phyloP scores from a whole-genome alignment of 2,888 invertebrate species.

The Alentia gelatinosa region DNA sequence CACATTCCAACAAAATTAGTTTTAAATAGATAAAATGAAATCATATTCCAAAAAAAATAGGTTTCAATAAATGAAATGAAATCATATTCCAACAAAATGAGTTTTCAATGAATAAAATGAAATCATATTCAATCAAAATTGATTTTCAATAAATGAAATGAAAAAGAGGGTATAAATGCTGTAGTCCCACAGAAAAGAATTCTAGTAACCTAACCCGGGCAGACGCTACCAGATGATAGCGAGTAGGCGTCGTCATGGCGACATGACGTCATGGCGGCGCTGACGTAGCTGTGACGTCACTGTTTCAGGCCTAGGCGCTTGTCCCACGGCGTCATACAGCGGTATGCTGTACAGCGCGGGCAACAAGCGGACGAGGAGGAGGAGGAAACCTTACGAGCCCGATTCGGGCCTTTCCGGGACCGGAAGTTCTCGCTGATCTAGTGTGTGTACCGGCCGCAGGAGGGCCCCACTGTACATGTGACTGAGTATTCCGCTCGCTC shows the following conservation, averaged over 20 bases:
- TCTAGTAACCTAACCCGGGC: no score
- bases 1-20: no score
- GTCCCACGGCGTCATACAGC: conserved; percentile 35
- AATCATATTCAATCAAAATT: no score
- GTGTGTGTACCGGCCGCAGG: neutral
- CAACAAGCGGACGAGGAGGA: neutral
- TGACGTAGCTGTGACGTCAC: neutral
- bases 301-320: conserved; percentile 43
- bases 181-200: no score
- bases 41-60: no score
- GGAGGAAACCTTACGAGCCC: neutral
- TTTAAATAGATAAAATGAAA: no score
- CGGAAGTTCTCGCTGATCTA: conserved; percentile 40
- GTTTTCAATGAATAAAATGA: no score
- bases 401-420: conserved; percentile 5
- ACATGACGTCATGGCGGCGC: neutral
- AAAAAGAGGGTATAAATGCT: no score
- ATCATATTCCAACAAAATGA: no score
- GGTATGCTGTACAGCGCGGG: neutral
- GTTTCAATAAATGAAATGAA: no score
- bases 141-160: no score
- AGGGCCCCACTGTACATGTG: neutral
- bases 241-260: neutral
- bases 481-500: neutral
- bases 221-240: no score